Evolutionary conservation across 2,888 invertebrate genomes (phyloP).

Genomic region (Drosophila vallismaia): DNA sequence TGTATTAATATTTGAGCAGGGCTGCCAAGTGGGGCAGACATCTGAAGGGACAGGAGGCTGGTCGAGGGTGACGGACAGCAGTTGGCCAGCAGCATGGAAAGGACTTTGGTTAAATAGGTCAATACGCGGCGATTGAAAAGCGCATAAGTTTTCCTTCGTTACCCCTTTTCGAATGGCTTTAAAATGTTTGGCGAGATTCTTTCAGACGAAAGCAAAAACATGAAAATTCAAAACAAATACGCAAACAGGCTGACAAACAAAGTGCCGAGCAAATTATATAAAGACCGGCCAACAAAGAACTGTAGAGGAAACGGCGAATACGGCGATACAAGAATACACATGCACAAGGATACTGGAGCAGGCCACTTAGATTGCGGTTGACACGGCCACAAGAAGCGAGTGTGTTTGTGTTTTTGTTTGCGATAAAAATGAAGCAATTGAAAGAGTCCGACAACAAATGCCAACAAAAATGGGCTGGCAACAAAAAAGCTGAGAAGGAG

Average conservation of each 20-base stretch:
- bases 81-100: conserved; percentile 28
- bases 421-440: conserved; percentile 58
- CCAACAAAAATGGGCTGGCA: conserved; percentile 30
- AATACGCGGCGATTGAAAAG: conserved; percentile 40
- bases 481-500: conserved; percentile 16
- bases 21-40: conserved; percentile 52
- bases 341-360: conserved; percentile 34
- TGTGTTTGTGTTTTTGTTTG: conserved; percentile 42
- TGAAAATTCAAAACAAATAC: conserved; percentile 73
- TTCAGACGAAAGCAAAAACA: conserved; percentile 29
- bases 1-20: conserved; percentile 76
- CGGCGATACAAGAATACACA: conserved; percentile 25
- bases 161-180: not conserved
- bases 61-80: conserved; percentile 9
- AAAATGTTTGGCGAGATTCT: conserved; percentile 6
- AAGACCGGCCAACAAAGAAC: conserved; percentile 51
- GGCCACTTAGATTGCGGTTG: conserved; percentile 49
- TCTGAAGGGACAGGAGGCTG: conserved; percentile 17
- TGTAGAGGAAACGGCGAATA: conserved; percentile 12
- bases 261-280: conserved; percentile 70
- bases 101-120: conserved; percentile 52
- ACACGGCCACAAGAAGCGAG: conserved; percentile 40
- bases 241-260: conserved; percentile 63
- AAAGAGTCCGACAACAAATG: conserved; percentile 42
- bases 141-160: not conserved